These are phyloP conservation scores for Calcarius lapponicus DNA, from an alignment of 2,797 vertebrate genomes.

Conservation along the genomic window DNA sequence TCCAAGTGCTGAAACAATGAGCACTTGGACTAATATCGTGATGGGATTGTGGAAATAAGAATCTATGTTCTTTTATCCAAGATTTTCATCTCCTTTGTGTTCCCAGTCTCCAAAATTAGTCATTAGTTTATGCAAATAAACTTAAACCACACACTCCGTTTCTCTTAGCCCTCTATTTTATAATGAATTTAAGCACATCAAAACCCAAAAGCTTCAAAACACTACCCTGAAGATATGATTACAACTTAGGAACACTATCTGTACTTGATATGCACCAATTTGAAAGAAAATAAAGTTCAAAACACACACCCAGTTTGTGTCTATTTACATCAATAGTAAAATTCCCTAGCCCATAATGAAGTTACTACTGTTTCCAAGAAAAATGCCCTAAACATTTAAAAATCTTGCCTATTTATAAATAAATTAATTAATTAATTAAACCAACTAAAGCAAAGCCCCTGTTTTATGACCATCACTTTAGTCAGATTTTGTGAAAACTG, in stretches of 20 bases:
- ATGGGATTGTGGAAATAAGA: neutral
- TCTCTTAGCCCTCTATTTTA: neutral
- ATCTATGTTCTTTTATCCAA: neutral
- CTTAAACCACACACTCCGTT: neutral
- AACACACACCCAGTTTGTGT: neutral
- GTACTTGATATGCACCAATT: neutral
- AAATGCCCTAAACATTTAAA: neutral
- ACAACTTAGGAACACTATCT: neutral
- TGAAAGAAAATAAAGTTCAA: neutral
- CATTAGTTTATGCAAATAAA: neutral
- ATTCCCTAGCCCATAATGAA: neutral
- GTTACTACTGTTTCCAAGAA: neutral
- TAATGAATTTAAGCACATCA: neutral
- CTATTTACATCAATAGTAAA: neutral
- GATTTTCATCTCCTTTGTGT: neutral
- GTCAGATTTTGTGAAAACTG: neutral
- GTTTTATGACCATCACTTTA: neutral
- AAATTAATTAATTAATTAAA: fast-evolving
- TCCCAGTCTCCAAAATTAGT: neutral
- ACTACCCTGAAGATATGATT: neutral
- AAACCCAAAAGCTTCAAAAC: neutral
- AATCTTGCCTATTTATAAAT: neutral
- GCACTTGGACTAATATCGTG: fast-evolving
- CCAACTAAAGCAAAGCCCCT: neutral
- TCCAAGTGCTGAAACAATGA: neutral